phyloP scores from a whole-genome alignment of 1,140 invertebrate species.

The Trichoplusia ni region DNA sequence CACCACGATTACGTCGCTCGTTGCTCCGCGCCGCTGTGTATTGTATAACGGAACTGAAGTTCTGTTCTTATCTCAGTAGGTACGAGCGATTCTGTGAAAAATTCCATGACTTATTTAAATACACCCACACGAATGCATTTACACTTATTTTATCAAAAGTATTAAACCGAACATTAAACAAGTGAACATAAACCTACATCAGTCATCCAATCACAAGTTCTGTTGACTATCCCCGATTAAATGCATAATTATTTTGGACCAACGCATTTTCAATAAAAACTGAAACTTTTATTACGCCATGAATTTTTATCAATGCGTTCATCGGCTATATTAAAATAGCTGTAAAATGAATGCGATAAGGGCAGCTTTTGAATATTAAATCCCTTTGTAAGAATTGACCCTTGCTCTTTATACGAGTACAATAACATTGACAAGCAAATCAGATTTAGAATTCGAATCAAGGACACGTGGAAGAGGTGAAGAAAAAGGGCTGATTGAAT shows the following conservation, averaged over 20 bases:
- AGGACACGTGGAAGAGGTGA: conserved; percentile 71
- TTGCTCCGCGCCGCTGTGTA: too few species aligned
- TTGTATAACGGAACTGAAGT: too few species aligned
- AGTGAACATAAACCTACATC: conserved; percentile 4
- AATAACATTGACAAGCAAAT: conserved; percentile 74
- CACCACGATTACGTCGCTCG: too few species aligned
- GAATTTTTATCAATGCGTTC: conserved; percentile 61
- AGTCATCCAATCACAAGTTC: neutral
- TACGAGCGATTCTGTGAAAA: conserved; percentile 10
- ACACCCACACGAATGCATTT: conserved; percentile 16
- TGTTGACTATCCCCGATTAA: conserved; percentile 10
- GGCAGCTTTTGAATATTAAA: conserved; percentile 67
- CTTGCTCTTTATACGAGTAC: conserved; percentile 54
- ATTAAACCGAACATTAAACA: conserved; percentile 23
- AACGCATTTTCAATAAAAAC: conserved; percentile 22
- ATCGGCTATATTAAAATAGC: conserved; percentile 60
- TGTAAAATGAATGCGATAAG: conserved; percentile 57
- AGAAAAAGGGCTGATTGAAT: conserved; percentile 65
- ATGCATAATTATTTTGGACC: conserved; percentile 1
- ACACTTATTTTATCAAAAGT: conserved; percentile 21
- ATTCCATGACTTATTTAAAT: conserved; percentile 24
- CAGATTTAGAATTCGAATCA: conserved; percentile 69
- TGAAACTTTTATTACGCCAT: conserved; percentile 61
- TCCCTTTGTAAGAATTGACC: conserved; percentile 58
- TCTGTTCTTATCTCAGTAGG: conserved; percentile 16